phyloP scores from a whole-genome alignment of 1,140 invertebrate species.

The Drosophila lini region DNA sequence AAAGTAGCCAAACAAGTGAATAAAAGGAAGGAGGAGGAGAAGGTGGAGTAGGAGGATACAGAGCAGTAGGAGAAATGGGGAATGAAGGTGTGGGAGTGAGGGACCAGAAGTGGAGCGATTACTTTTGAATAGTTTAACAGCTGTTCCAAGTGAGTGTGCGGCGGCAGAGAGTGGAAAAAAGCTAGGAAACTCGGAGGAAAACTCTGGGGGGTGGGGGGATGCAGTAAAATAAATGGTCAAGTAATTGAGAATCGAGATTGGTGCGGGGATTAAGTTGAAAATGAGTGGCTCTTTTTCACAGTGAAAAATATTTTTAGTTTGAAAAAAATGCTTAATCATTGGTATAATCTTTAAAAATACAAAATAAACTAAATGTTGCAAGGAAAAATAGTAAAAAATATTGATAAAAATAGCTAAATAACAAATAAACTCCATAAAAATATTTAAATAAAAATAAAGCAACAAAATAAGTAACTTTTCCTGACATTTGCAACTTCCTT shows the following conservation, averaged over 20 bases:
- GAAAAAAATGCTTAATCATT: conserved; percentile 16
- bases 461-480: background rate
- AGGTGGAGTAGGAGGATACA: background rate
- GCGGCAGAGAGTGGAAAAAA: conserved; percentile 1
- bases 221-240: conserved; percentile 51
- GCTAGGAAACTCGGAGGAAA: background rate
- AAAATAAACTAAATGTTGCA: background rate
- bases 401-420: background rate
- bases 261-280: conserved; percentile 45
- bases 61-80: conserved; percentile 13
- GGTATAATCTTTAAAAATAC: background rate
- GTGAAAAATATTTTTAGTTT: conserved; percentile 4
- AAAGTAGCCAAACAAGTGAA: conserved; percentile 71
- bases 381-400: background rate
- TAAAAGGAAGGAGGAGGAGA: conserved; percentile 12
- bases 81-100: conserved; percentile 33
- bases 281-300: conserved; percentile 39
- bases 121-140: conserved; percentile 52
- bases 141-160: conserved; percentile 39
- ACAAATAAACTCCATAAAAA: no score
- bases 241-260: conserved; percentile 49
- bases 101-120: conserved; percentile 42
- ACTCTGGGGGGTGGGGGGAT: conserved; percentile 10
- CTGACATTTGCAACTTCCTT: background rate
- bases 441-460: background rate